Percentiles rank a stretch among this genome's conserved stretches.
Evolutionary conservation across 2,113 vertebrate genomes (phyloP).

Genomic region (Aix galericulata): DNA sequence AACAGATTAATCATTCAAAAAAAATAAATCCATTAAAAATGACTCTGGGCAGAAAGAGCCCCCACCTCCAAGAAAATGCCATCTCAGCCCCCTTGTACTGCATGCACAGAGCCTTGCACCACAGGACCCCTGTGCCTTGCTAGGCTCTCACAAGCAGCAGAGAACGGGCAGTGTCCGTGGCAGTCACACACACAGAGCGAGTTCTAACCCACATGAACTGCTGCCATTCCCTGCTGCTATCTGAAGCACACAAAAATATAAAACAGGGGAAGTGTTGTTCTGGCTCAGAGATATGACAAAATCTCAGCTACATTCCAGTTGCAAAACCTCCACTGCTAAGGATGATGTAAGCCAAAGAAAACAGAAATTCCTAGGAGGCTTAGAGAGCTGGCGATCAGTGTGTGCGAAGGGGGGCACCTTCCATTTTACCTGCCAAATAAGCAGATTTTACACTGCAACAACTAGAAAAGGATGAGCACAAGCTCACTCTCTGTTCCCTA

Average conservation of each 20-base stretch:
- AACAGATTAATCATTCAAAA: background rate
- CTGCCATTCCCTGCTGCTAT: background rate
- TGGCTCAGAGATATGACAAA: background rate
- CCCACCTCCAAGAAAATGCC: background rate
- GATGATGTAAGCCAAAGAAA: background rate
- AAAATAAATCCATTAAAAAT: background rate
- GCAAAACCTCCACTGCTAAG: background rate
- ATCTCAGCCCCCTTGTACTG: too few species aligned
- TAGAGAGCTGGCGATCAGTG: background rate
- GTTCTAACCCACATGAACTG: background rate
- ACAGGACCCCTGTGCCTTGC: accelerated
- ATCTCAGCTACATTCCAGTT: background rate
- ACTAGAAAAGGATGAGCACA: background rate
- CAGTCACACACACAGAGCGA: background rate
- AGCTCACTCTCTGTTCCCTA: background rate
- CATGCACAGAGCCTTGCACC: accelerated
- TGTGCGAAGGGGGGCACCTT: background rate
- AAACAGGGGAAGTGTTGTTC: background rate
- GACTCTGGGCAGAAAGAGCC: background rate
- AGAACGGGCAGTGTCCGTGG: accelerated
- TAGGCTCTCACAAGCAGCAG: background rate
- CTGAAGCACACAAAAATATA: background rate
- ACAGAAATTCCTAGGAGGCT: background rate
- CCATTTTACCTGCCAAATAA: background rate
- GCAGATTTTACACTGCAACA: background rate